phyloP scores from a whole-genome alignment of 2,888 invertebrate species.

The Salticus scenicus region DNA sequence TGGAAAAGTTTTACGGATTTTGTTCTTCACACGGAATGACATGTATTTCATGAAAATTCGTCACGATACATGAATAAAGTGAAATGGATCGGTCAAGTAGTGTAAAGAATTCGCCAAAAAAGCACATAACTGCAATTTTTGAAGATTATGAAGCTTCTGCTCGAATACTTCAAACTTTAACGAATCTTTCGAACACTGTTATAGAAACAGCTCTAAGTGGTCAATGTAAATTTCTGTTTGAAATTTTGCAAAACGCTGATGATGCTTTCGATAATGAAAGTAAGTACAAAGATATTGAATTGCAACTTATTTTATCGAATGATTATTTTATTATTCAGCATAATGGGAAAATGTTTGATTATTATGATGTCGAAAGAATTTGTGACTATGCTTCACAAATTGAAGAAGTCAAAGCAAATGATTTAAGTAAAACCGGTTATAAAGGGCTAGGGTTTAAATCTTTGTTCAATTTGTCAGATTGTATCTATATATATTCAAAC shows the following conservation, averaged over 20 bases:
- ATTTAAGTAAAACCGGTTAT: slow-evolving; percentile 27
- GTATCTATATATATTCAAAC: slow-evolving; percentile 19
- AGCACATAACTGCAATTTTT: neutral
- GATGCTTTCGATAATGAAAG: slow-evolving; percentile 16
- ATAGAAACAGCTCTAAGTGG: slow-evolving; percentile 23
- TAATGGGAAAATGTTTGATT: slow-evolving; percentile 20
- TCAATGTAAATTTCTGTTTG: slow-evolving; percentile 18
- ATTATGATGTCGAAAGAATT: slow-evolving; percentile 33
- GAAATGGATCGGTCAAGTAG: neutral
- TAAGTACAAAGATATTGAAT: neutral
- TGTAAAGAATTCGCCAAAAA: neutral
- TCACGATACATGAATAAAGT: too few species aligned
- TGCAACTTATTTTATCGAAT: neutral
- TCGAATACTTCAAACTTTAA: neutral
- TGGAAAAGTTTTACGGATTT: too few species aligned
- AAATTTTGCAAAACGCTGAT: slow-evolving; percentile 19
- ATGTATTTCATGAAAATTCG: too few species aligned
- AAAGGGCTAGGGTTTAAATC: slow-evolving; percentile 30
- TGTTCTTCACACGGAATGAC: too few species aligned
- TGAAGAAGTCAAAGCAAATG: slow-evolving; percentile 26
- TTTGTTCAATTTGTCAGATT: slow-evolving; percentile 30
- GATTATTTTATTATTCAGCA: slow-evolving; percentile 10
- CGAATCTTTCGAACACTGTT: slow-evolving; percentile 1
- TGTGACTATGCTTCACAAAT: slow-evolving; percentile 30
- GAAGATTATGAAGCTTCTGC: neutral